Conservation (phyloP, 2,797 vertebrate genomes). For the Zalophus californianus region DNA sequence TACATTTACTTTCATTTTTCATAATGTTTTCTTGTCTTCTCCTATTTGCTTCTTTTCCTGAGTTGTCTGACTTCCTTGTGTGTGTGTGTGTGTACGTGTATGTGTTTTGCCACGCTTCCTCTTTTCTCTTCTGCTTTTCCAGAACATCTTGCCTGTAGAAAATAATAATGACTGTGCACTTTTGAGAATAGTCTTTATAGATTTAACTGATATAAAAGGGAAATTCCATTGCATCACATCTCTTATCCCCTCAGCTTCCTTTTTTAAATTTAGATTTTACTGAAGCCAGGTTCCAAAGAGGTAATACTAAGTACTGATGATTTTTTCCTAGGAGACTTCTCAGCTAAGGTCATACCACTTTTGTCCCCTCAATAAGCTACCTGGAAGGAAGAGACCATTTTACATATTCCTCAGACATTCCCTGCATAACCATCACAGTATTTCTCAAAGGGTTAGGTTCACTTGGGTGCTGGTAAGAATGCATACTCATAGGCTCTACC, state of each 20-base stretch:
- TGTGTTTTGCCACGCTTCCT: conserved; percentile 50
- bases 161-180: neutral
- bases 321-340: neutral
- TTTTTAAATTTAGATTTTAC: conserved; percentile 42
- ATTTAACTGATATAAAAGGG: neutral
- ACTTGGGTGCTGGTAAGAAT: conserved; percentile 11
- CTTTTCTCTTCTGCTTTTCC: conserved; percentile 69
- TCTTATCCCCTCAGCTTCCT: neutral
- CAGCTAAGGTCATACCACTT: neutral
- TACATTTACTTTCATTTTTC: neutral
- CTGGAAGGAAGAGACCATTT: neutral
- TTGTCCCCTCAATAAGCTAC: neutral
- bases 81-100: neutral
- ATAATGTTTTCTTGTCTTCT: neutral
- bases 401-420: neutral
- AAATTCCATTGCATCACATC: conserved; percentile 34
- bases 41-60: neutral
- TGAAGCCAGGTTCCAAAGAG: conserved; percentile 26
- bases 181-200: neutral
- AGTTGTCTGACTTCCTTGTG: conserved; percentile 37
- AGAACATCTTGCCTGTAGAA: conserved; percentile 30
- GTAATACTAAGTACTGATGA: neutral
- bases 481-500: neutral
- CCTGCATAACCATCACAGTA: neutral
- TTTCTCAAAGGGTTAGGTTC: neutral